Conservation (phyloP, 2,888 invertebrate genomes). For the Antheraea yamamai region DNA sequence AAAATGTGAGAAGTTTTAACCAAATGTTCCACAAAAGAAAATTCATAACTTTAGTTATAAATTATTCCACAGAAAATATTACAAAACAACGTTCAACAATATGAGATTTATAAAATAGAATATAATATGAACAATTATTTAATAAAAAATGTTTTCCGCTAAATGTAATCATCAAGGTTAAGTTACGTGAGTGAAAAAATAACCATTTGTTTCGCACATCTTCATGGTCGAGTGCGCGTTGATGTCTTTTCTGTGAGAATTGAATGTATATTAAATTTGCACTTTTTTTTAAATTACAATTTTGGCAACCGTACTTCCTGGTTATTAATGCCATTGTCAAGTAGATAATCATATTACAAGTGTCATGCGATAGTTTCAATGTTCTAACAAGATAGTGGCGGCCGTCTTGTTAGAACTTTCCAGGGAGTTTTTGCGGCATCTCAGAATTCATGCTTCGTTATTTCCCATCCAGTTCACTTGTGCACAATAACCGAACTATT, state of each 20-base stretch:
- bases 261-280: neutral
- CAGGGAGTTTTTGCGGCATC: too few species aligned
- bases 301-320: too few species aligned
- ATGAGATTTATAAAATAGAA: neutral
- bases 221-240: conserved; percentile 3
- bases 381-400: too few species aligned
- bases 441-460: too few species aligned
- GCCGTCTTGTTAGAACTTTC: too few species aligned
- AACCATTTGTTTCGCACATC: neutral
- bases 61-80: neutral
- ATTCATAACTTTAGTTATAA: neutral
- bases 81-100: neutral
- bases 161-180: neutral
- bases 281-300: too few species aligned
- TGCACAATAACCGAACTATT: too few species aligned
- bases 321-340: too few species aligned
- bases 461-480: too few species aligned
- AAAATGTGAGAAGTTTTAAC: too few species aligned
- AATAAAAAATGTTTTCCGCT: neutral
- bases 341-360: too few species aligned
- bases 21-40: neutral
- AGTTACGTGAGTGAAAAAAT: neutral
- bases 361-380: too few species aligned
- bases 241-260: conserved; percentile 3
- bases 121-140: neutral